Evolutionary conservation across 2,888 invertebrate genomes (phyloP).

Genomic region (Invenusta paracnida): DNA sequence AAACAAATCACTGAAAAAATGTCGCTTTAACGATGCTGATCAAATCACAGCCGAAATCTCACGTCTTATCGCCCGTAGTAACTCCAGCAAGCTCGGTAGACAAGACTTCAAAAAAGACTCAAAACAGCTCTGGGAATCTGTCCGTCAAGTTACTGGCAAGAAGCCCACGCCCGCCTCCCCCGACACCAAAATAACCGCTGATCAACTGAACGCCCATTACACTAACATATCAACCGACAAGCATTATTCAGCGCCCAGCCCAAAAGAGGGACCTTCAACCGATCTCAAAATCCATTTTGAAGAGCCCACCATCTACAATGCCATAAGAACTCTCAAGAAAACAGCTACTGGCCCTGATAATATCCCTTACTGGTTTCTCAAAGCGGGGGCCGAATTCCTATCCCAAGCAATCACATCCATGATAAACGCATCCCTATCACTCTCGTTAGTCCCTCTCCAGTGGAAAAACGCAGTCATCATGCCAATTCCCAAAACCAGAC

Average conservation of each 20-base stretch:
- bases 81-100: not conserved
- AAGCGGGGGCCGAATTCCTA: not conserved
- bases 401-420: not conserved
- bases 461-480: constrained; percentile 23
- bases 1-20: not conserved
- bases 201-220: not conserved
- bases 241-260: not conserved
- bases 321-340: not conserved
- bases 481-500: not conserved
- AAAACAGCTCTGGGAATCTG: not conserved
- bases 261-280: constrained; percentile 14
- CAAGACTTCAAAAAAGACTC: not conserved
- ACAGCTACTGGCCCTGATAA: not conserved
- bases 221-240: not conserved
- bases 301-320: not conserved
- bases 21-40: not conserved
- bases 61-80: not conserved
- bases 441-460: constrained; percentile 7
- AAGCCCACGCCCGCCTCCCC: not conserved
- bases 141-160: not conserved
- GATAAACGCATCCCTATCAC: constrained; percentile 18
- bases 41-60: not conserved
- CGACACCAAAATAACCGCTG: not conserved
- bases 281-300: not conserved
- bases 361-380: not conserved